Conservation (phyloP, 1,140 invertebrate species). For the Cydia pomonella region DNA sequence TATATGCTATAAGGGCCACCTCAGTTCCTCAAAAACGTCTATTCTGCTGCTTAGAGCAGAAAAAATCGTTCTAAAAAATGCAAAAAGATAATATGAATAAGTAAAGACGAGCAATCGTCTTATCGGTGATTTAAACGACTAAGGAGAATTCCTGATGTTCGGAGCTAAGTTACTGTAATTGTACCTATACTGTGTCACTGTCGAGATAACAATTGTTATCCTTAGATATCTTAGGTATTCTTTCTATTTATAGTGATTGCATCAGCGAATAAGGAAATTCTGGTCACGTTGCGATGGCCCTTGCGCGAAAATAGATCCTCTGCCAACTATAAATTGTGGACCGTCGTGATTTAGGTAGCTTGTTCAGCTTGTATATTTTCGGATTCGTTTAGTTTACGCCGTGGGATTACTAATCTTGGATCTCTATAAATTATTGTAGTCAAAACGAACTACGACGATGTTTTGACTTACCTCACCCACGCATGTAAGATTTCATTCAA, state of each 20-base stretch:
- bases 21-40: too few relatives aligned
- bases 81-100: too few relatives aligned
- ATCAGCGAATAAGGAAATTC: conserved; percentile 20
- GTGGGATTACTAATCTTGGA: conserved; percentile 8
- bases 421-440: conserved; percentile 4
- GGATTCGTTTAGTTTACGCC: conserved; percentile 4
- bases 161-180: not conserved
- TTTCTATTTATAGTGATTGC: conserved; percentile 24
- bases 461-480: conserved; percentile 7
- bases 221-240: conserved; percentile 21
- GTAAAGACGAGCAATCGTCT: too few relatives aligned
- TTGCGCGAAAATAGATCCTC: conserved; percentile 23
- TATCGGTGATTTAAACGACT: too few relatives aligned
- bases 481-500: not conserved
- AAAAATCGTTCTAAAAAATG: too few relatives aligned
- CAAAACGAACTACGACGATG: not conserved
- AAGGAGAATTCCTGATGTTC: not conserved
- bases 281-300: conserved; percentile 14
- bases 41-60: too few relatives aligned
- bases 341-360: conserved; percentile 9
- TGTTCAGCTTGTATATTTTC: conserved; percentile 2
- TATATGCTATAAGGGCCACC: too few relatives aligned
- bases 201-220: conserved; percentile 18
- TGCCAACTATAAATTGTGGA: not conserved
- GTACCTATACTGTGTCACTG: not conserved